phyloP scores from a whole-genome alignment of 2,888 invertebrate genomes.

The Sialis fuliginosa region DNA sequence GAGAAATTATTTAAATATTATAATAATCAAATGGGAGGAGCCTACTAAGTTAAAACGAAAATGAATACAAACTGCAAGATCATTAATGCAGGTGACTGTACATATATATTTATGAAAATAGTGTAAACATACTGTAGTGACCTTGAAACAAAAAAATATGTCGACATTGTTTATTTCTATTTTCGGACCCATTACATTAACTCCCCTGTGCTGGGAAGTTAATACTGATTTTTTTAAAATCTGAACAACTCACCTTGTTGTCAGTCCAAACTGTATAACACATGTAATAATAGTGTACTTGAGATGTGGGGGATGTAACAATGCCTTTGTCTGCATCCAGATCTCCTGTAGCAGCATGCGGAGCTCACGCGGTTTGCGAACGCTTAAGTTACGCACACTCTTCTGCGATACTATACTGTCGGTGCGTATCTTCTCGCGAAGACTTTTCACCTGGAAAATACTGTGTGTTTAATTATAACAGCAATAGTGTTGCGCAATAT shows the following conservation, averaged over 20 bases:
- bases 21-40: too few species aligned
- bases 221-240: too few species aligned
- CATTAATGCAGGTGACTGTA: too few species aligned
- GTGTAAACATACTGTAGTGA: too few species aligned
- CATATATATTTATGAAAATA: too few species aligned
- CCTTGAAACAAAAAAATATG: too few species aligned
- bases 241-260: constrained; percentile 42
- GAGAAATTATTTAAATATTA: too few species aligned
- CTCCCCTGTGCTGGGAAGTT: too few species aligned
- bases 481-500: background rate
- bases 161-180: too few species aligned
- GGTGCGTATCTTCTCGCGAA: constrained; percentile 48
- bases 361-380: constrained; percentile 54
- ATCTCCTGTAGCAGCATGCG: constrained; percentile 50
- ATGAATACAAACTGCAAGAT: too few species aligned
- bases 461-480: background rate
- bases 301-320: constrained; percentile 56
- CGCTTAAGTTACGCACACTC: constrained; percentile 47
- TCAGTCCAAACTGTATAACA: constrained; percentile 66
- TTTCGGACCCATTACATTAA: too few species aligned
- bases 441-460: constrained; percentile 40
- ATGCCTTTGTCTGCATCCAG: constrained; percentile 54
- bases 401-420: constrained; percentile 45
- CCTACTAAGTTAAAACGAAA: too few species aligned
- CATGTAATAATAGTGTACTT: constrained; percentile 60